These are phyloP conservation scores for Anthoptus insignis DNA, from an alignment of 2,888 invertebrate species.

Conservation along the genomic window DNA sequence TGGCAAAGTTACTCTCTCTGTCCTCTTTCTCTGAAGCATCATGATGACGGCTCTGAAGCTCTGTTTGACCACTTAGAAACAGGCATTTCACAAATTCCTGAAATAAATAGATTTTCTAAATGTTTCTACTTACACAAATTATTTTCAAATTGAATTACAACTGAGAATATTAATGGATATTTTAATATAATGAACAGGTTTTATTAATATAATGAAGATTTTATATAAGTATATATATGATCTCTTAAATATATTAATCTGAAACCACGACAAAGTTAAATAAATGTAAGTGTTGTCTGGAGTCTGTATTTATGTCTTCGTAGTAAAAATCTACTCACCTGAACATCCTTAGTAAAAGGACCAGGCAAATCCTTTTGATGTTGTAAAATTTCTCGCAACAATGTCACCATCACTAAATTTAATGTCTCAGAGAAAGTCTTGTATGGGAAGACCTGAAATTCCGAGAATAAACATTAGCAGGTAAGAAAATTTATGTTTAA, in stretches of 20 bases:
- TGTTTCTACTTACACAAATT: too few species aligned
- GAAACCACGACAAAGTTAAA: too few species aligned
- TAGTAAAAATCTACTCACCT: conserved; percentile 69
- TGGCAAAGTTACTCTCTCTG: conserved; percentile 92
- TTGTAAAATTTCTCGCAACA: conserved; percentile 96
- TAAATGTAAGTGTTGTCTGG: too few species aligned
- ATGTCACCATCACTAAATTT: conserved; percentile 96
- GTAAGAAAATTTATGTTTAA: too few species aligned
- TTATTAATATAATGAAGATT: too few species aligned
- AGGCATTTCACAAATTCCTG: conserved; percentile 96
- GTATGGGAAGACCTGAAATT: conserved; percentile 93
- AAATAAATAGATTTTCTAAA: conserved; percentile 19
- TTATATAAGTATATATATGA: too few species aligned
- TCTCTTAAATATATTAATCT: too few species aligned
- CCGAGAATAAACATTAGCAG: too few species aligned
- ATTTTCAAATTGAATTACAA: too few species aligned
- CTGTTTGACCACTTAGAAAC: conserved; percentile 97
- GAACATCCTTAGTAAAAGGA: conserved; percentile 97
- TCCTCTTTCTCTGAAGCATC: conserved; percentile 95
- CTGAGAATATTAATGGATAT: too few species aligned
- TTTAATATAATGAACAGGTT: too few species aligned
- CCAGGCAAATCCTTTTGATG: conserved; percentile 96
- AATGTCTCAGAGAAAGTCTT: conserved; percentile 98
- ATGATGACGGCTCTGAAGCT: conserved; percentile 95
- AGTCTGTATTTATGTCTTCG: too few species aligned